These are phyloP conservation scores for Limnodromus scolopaceus DNA, from an alignment of 2,797 vertebrate genomes.

Conservation along the genomic window DNA sequence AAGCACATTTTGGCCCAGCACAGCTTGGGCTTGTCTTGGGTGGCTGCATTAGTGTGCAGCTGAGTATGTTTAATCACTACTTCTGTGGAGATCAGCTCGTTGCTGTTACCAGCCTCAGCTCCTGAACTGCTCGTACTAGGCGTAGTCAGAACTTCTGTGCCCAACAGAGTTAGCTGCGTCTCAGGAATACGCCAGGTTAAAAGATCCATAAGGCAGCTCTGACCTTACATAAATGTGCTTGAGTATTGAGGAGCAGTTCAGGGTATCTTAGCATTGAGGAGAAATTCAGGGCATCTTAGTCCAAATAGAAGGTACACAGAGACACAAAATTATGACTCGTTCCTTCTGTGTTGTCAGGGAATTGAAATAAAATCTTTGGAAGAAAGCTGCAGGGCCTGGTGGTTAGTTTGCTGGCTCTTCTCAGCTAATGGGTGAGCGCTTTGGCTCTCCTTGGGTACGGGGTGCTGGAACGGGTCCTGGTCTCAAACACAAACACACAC, in stretches of 20 bases:
- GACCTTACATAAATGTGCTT: background rate
- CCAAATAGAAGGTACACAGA: background rate
- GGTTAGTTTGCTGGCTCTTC: background rate
- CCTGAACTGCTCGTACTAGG: background rate
- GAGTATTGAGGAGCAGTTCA: background rate
- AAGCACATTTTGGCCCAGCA: background rate
- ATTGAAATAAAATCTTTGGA: background rate
- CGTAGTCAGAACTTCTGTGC: background rate
- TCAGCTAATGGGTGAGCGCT: background rate
- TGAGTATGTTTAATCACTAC: background rate
- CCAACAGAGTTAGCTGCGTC: background rate
- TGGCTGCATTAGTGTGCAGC: background rate
- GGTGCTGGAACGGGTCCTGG: background rate
- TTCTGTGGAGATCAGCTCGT: background rate
- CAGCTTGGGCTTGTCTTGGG: background rate
- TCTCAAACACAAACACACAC: background rate
- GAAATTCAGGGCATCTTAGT: background rate
- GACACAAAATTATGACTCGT: background rate
- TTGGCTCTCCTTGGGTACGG: background rate
- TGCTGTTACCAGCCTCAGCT: background rate
- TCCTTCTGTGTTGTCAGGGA: background rate
- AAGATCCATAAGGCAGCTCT: background rate
- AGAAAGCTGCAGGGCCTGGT: background rate
- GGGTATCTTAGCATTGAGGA: background rate
- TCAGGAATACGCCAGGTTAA: background rate